Conservation (phyloP, 2,888 invertebrate species). For the Conus canariensis region DNA sequence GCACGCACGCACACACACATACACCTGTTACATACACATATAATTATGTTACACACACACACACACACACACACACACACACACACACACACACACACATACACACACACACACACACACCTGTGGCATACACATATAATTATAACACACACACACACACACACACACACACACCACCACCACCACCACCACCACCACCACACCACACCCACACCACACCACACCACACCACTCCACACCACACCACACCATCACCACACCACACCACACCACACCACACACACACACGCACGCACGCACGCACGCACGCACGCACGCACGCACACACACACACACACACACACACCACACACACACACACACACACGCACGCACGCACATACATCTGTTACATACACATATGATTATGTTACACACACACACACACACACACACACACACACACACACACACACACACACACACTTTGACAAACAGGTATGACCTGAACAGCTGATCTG, state of each 20-base stretch:
- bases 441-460: background rate
- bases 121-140: too few species aligned
- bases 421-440: constrained; percentile 2
- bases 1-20: background rate
- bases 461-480: too few species aligned
- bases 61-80: too few species aligned
- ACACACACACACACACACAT: too few species aligned
- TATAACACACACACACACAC: too few species aligned
- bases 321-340: background rate
- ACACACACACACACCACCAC: too few species aligned
- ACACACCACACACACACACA: constrained; percentile 18
- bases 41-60: too few species aligned
- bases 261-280: background rate
- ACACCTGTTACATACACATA: too few species aligned
- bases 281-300: constrained; percentile 10
- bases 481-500: too few species aligned
- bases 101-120: too few species aligned
- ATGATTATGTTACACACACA: background rate
- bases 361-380: constrained; percentile 19
- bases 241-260: background rate
- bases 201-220: background rate
- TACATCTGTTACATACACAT: background rate
- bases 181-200: background rate
- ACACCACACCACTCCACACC: background rate
- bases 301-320: background rate